Evolutionary conservation across 2,888 invertebrate species (phyloP), one percentile per base, ranked within the genome.

Genomic region (Cremastobaeus sp.): DNA sequence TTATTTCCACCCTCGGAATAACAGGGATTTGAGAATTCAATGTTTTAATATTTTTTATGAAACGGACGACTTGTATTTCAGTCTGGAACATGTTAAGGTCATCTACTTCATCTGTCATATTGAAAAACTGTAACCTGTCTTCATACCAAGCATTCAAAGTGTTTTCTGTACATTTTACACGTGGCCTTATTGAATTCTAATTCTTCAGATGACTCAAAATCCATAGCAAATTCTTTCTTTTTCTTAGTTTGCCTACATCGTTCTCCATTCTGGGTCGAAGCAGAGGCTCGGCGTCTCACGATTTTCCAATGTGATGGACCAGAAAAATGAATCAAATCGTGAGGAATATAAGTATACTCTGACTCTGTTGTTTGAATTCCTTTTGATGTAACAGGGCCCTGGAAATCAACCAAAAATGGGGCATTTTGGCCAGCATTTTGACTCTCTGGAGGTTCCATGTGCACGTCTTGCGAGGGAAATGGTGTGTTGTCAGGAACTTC

Each of bases 281-380:
- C 18, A 6, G 6, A 25, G 5, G 21, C 45, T 3, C 41, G 57
- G 8, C 32, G 57, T 18, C 43, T 64, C 0, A 90, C 91, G 41
- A 93, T 90, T 80, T 93, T 93, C 96, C 96, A 96, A 88, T 96
- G 94, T 39, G 92, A 89, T 20, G 96, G 96, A 0, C 96, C 96
- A 18, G 94, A 94, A 95, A 95, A 96, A 77, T 83, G 81, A 41
- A 85, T 78, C 8, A 76, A 75, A n/a, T 82, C 45, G 20, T 54
- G 73, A 8, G 78, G 78, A 3, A 85, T 11, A 47, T 82, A 84
- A 0, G 85, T 83, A 52, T 86, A 86, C 48, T 86, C 86, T 0
- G 78, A 78, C 3, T 64, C 78, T 76, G 11, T 52, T 37, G 6
- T 66, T 48, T 0, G 15, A 17, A 3, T n/a, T n/a, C n/a, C n/a